Percentiles rank a stretch among this genome's conserved stretches.
phyloP scores from a whole-genome alignment of 2,888 invertebrate species.

The Drosophila phalerata region DNA sequence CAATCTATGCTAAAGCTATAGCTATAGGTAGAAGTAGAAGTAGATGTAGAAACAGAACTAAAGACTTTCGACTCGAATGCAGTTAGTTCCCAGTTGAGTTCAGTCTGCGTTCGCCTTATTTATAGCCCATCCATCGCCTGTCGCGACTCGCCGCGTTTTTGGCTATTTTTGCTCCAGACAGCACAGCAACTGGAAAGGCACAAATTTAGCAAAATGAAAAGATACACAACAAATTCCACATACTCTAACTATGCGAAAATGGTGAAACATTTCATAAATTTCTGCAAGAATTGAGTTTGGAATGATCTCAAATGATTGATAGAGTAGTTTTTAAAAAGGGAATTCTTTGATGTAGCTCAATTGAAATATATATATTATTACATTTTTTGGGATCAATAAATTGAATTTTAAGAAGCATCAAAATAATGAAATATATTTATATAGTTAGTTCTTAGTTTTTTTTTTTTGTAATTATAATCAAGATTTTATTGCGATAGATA shows the following conservation, averaged over 20 bases:
- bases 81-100: conserved; percentile 50
- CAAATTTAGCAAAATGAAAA: background rate
- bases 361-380: background rate
- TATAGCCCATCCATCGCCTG: conserved; percentile 80
- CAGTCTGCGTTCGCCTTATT: conserved; percentile 70
- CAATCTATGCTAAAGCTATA: conserved; percentile 13
- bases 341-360: background rate
- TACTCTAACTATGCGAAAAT: conserved; percentile 36
- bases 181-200: conserved; percentile 58
- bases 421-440: too few relatives aligned
- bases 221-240: conserved; percentile 15
- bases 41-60: background rate
- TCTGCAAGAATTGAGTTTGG: background rate
- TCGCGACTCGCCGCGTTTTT: conserved; percentile 67
- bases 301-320: conserved; percentile 7
- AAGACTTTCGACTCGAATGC: conserved; percentile 23
- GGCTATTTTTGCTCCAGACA: conserved; percentile 77
- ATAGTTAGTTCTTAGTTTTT: too few relatives aligned
- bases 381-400: too few relatives aligned
- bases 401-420: too few relatives aligned
- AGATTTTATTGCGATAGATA: too few relatives aligned
- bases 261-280: conserved; percentile 17
- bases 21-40: background rate
- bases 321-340: background rate
- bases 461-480: too few relatives aligned